Evolutionary conservation across 2,113 vertebrate species (phyloP).

Genomic region (Zosterops borbonicus): DNA sequence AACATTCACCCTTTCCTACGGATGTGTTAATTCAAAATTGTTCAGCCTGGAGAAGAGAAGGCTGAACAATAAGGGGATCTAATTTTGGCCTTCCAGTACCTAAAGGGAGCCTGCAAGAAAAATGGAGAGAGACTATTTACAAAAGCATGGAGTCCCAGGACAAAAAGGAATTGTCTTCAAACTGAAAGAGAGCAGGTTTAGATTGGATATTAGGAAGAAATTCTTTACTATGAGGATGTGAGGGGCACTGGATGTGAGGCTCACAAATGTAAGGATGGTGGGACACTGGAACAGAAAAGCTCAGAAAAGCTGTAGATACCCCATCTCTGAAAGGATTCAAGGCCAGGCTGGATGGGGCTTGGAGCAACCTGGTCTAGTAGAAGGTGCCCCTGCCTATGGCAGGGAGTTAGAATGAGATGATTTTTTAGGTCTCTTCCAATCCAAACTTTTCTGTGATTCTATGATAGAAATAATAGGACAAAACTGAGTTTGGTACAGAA

Average conservation of each 20-base stretch:
- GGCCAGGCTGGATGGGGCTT: not conserved
- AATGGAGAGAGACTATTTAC: not conserved
- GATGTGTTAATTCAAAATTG: not conserved
- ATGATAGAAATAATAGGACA: not conserved
- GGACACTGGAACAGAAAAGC: not conserved
- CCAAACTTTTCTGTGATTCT: not conserved
- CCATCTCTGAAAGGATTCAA: not conserved
- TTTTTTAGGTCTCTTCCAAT: not conserved
- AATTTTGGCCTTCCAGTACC: not conserved
- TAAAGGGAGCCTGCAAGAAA: not conserved
- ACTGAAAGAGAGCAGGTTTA: not conserved
- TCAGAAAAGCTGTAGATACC: not conserved
- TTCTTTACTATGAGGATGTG: not conserved
- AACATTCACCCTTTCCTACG: not conserved
- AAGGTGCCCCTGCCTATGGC: not conserved
- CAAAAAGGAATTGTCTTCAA: not conserved
- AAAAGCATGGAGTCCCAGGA: not conserved
- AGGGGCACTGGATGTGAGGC: too few relatives aligned
- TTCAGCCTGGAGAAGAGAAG: not conserved
- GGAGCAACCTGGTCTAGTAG: not conserved
- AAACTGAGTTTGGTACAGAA: not conserved
- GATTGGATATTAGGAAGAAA: not conserved
- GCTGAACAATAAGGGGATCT: not conserved
- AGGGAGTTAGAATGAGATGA: rapidly evolving
- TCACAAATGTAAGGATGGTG: not conserved